Percentiles rank a stretch among this genome's conserved stretches.
Evolutionary conservation across 2,888 invertebrate species (phyloP).

Genomic region (Habrosyne pyritoides): DNA sequence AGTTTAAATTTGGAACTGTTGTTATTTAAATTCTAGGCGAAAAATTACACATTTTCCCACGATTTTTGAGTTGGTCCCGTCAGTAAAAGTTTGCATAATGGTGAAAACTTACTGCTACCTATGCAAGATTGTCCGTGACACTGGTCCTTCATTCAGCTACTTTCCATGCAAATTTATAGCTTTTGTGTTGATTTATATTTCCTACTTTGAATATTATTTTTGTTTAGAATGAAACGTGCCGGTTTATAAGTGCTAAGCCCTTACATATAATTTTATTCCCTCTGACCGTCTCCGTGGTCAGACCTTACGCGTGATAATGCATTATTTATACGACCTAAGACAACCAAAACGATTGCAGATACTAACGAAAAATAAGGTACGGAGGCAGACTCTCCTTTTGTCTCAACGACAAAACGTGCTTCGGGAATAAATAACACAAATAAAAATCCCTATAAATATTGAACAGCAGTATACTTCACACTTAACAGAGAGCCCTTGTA

Average conservation of each 20-base stretch:
- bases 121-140: neutral
- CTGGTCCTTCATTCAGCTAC: no score
- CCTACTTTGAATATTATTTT: constrained; percentile 6
- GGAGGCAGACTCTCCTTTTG: constrained; percentile 63
- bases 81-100: neutral
- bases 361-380: constrained; percentile 75
- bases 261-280: constrained; percentile 69
- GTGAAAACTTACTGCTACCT: neutral
- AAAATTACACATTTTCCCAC: neutral
- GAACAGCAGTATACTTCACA: constrained; percentile 80
- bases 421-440: constrained; percentile 80
- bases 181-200: neutral
- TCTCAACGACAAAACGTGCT: constrained; percentile 72
- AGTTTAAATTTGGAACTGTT: constrained; percentile 23
- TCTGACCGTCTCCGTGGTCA: constrained; percentile 52
- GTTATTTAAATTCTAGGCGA: neutral
- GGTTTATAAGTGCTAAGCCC: constrained; percentile 55
- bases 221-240: constrained; percentile 33
- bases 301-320: constrained; percentile 79
- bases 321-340: constrained; percentile 81
- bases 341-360: constrained; percentile 79
- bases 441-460: constrained; percentile 80
- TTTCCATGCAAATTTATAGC: no score
- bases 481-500: constrained; percentile 65
- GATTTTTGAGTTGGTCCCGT: neutral